A percentile compares a stretch with the other conserved stretches of the same genome.
phyloP scores from a whole-genome alignment of 2,797 vertebrate genomes.

The Tamandua tetradactyla region DNA sequence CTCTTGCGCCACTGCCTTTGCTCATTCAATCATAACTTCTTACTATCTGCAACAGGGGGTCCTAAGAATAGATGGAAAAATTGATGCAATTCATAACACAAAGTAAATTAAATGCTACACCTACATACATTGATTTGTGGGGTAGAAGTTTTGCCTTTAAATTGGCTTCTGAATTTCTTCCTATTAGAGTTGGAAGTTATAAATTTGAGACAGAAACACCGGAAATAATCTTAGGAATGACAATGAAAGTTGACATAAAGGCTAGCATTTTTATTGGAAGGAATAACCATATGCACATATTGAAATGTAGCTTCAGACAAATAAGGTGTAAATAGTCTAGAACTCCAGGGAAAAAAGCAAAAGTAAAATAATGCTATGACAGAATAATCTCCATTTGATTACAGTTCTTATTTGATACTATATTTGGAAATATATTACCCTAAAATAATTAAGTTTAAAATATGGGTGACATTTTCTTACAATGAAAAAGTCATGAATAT shows the following conservation, averaged over 20 bases:
- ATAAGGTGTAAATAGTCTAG: fast-evolving
- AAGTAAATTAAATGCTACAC: background rate
- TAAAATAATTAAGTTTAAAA: background rate
- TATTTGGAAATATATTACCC: background rate
- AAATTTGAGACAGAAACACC: background rate
- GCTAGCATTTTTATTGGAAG: background rate
- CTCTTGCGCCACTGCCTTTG: background rate
- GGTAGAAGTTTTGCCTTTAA: background rate
- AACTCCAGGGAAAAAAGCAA: background rate
- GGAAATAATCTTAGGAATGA: background rate
- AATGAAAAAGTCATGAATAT: background rate
- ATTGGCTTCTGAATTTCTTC: background rate
- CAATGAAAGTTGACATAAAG: background rate
- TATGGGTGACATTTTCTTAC: background rate
- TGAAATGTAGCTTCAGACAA: background rate
- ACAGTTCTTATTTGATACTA: background rate
- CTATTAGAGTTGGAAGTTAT: background rate
- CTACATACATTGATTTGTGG: background rate
- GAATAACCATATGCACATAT: background rate
- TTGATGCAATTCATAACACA: background rate
- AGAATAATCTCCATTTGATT: background rate
- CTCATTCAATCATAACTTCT: background rate
- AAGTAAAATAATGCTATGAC: background rate
- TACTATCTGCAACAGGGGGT: background rate
- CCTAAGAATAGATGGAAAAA: background rate